A percentile compares a stretch with the other conserved stretches of the same genome.
Conservation (phyloP, 2,797 vertebrate genomes). For the Sebastes hubbsi region DNA sequence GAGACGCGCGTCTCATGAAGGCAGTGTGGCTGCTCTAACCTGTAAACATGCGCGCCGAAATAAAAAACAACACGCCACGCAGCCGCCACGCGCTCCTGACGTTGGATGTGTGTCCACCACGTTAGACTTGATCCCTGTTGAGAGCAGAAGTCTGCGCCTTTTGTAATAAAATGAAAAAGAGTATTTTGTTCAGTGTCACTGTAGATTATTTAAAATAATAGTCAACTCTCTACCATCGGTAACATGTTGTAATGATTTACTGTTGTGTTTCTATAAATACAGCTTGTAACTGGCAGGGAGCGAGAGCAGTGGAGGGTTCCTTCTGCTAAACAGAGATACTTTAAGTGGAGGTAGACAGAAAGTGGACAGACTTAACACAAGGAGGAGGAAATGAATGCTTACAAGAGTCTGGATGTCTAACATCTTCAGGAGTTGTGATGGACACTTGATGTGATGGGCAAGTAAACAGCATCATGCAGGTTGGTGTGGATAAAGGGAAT, state of each 20-base stretch:
- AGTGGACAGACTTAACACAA: constrained; percentile 22
- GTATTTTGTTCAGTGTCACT: constrained; percentile 14
- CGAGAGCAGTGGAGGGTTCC: constrained; percentile 13
- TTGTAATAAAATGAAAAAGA: neutral
- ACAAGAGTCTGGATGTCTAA: constrained; percentile 28
- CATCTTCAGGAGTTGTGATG: constrained; percentile 14
- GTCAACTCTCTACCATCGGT: constrained; percentile 33
- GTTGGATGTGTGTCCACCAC: too few species aligned
- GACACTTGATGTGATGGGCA: constrained; percentile 6
- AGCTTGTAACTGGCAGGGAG: constrained; percentile 35
- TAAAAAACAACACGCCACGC: too few species aligned
- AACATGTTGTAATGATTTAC: constrained; percentile 52
- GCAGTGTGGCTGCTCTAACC: too few species aligned
- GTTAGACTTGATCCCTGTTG: neutral
- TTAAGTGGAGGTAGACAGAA: constrained; percentile 67
- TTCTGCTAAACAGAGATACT: constrained; percentile 30
- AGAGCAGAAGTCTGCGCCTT: constrained; percentile 12
- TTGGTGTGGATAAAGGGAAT: constrained; percentile 10
- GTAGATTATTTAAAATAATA: constrained; percentile 44
- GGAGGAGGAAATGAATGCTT: constrained; percentile 14
- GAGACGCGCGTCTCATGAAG: too few species aligned
- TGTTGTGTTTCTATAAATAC: constrained; percentile 52
- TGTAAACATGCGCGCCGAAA: too few species aligned
- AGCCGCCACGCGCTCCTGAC: too few species aligned
- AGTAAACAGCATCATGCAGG: constrained; percentile 49